Base-by-base conservation (phyloP, 2,113 vertebrate species). In the Psilopsiagon aurifrons region DNA sequence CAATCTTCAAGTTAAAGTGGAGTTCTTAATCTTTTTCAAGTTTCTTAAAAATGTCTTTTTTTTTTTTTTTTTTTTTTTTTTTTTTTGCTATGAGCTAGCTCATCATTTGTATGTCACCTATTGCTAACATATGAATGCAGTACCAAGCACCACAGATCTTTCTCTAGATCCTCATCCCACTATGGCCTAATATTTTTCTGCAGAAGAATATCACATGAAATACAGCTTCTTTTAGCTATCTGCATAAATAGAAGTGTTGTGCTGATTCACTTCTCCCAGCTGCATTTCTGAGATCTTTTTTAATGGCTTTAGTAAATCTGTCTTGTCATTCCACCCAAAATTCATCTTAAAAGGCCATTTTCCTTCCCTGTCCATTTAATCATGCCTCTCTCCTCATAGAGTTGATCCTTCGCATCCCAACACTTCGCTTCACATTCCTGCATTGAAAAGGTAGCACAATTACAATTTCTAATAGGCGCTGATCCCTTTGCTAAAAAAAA, bases 111-210 rank as follows among this genome's bases (percentile, higher is more conserved):
- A 24, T 60, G 5, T 20, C 66, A 57, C 4, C 10, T 68, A 3
- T 54, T 80, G 10, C 8, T n/a, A 9, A 27, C 2, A 41, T 60
- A 59, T 81, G 33, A 71, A 47, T 37, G 19, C 13, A 37, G 11
- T 43, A n/a, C 8, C 75, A n/a, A 83, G 25, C 6, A 8, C 7
- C 6, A 8, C 7, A 44, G 31, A n/a, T 44, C 13, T 86, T 68
- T 33, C 27, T 71, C 7, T 59, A 64, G 7, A 27, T 54, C 13
- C 18, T 75, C 6, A 73, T 6, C 2, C 0, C 3, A 0, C 9
- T 22, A 4, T 63, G 9, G 14, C 67, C 10, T 51, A 55, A 35
- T 55, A 44, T 1, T 3, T 75, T 85, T 79, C 62, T 68, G 12
- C 7, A 51, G 29, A 88, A 67, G 20, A 73, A 35, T 35, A 67